phyloP scores from a whole-genome alignment of 2,113 vertebrate species.

The Python bivittatus region DNA sequence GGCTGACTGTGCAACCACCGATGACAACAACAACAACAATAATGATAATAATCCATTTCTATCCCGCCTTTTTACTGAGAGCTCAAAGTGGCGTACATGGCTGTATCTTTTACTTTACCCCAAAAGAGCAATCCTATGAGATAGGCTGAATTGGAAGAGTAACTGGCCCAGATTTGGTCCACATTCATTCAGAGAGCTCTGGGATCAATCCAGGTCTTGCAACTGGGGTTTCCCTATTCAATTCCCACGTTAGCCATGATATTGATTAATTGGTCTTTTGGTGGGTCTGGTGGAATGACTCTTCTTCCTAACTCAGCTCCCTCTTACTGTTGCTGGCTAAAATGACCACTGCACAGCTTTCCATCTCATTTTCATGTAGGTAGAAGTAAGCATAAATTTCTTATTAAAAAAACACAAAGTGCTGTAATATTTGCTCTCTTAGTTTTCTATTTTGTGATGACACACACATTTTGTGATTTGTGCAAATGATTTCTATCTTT shows the following conservation, averaged over 20 bases:
- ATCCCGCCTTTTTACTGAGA: background rate
- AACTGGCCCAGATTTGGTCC: background rate
- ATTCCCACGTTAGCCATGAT: background rate
- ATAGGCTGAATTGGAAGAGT: background rate
- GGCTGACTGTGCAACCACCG: too few species aligned
- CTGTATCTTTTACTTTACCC: background rate
- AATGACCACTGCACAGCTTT: too few species aligned
- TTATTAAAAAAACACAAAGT: too few species aligned
- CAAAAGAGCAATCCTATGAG: background rate
- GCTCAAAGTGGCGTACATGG: background rate
- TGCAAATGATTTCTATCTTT: too few species aligned
- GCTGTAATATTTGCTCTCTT: too few species aligned
- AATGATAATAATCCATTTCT: too few species aligned
- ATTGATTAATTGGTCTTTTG: background rate
- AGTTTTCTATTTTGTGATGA: too few species aligned
- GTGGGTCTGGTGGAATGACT: background rate
- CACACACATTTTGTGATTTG: too few species aligned
- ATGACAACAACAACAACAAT: too few species aligned
- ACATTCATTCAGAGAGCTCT: background rate
- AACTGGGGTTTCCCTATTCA: background rate
- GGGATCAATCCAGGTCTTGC: background rate
- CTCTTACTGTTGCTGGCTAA: too few species aligned
- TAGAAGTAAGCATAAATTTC: too few species aligned
- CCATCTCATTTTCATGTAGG: too few species aligned
- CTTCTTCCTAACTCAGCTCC: background rate